A percentile compares a stretch with the other conserved stretches of the same genome.
Conservation (phyloP, 1,140 invertebrate species). For the Wiebesia pumilae region DNA sequence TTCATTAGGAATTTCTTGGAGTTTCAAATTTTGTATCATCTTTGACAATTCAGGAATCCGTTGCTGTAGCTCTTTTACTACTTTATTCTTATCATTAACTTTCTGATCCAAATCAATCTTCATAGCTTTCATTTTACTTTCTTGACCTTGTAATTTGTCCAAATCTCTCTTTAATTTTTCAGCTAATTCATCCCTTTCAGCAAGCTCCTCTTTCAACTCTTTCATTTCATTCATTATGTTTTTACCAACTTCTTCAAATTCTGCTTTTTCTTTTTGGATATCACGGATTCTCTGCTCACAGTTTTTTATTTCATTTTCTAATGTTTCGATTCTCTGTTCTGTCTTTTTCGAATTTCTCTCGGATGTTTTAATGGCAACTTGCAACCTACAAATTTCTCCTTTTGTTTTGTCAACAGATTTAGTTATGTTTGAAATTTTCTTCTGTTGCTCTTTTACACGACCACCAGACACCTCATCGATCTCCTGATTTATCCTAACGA, state of each 20-base stretch:
- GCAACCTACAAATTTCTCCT: slow-evolving; percentile 83
- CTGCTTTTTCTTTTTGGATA: slow-evolving; percentile 77
- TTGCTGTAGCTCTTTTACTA: slow-evolving; percentile 79
- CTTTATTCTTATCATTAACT: slow-evolving; percentile 79
- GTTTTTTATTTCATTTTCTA: slow-evolving; percentile 82
- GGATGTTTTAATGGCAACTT: slow-evolving; percentile 89
- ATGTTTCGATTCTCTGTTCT: slow-evolving; percentile 81
- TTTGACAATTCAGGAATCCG: slow-evolving; percentile 76
- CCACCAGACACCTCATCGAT: slow-evolving; percentile 85
- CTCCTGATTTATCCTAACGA: slow-evolving; percentile 81
- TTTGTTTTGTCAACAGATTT: slow-evolving; percentile 84
- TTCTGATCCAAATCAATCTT: slow-evolving; percentile 87
- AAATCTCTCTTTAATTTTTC: slow-evolving; percentile 80
- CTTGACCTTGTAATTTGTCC: slow-evolving; percentile 77
- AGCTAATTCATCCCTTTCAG: slow-evolving; percentile 76
- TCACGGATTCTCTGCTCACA: slow-evolving; percentile 78
- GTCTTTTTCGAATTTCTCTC: slow-evolving; percentile 86
- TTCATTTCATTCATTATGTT: slow-evolving; percentile 76
- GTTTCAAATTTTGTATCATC: slow-evolving; percentile 78
- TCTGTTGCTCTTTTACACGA: slow-evolving; percentile 83
- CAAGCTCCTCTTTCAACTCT: slow-evolving; percentile 68
- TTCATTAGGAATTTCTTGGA: slow-evolving; percentile 82
- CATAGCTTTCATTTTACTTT: slow-evolving; percentile 81
- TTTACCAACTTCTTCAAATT: slow-evolving; percentile 77
- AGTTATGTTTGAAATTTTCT: slow-evolving; percentile 80